These are phyloP conservation scores for Caenorhabditis sp. DNA, from an alignment of 2,888 invertebrate genomes.

Conservation along the genomic window DNA sequence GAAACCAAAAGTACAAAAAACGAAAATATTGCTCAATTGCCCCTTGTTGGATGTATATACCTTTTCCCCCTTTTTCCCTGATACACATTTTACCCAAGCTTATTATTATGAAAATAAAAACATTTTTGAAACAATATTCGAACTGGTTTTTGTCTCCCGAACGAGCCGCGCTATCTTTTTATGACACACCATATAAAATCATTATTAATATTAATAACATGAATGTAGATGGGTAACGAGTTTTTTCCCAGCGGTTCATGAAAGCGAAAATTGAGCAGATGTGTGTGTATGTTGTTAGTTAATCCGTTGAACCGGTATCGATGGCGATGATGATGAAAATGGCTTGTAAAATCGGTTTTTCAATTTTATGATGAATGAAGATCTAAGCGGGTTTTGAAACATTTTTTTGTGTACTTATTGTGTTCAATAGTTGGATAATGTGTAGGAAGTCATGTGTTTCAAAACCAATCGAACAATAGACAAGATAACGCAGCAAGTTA, in stretches of 20 bases:
- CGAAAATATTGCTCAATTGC: too few species aligned
- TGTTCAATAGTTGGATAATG: background rate
- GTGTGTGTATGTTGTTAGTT: background rate
- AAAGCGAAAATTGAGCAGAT: conserved; percentile 1
- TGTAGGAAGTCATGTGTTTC: background rate
- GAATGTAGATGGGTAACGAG: background rate
- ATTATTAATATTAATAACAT: background rate
- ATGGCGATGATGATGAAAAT: background rate
- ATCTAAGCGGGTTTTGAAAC: background rate
- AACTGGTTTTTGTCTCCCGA: too few species aligned
- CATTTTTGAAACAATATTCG: background rate
- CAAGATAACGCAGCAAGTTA: background rate
- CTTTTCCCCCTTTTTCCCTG: too few species aligned
- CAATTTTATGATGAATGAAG: background rate
- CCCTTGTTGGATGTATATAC: too few species aligned
- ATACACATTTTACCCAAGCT: background rate
- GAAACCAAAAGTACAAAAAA: too few species aligned
- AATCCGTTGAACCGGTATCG: background rate
- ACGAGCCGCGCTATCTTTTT: background rate
- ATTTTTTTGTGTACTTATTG: background rate
- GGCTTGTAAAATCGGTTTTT: background rate
- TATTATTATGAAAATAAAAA: background rate
- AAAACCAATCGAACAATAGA: background rate
- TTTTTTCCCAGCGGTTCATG: background rate
- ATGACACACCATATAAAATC: background rate